Percentiles rank a stretch among this genome's conserved stretches.
These are phyloP conservation scores for Ricordea florida DNA, from an alignment of 92 coral and sea anemone species.

Conservation along the genomic window DNA sequence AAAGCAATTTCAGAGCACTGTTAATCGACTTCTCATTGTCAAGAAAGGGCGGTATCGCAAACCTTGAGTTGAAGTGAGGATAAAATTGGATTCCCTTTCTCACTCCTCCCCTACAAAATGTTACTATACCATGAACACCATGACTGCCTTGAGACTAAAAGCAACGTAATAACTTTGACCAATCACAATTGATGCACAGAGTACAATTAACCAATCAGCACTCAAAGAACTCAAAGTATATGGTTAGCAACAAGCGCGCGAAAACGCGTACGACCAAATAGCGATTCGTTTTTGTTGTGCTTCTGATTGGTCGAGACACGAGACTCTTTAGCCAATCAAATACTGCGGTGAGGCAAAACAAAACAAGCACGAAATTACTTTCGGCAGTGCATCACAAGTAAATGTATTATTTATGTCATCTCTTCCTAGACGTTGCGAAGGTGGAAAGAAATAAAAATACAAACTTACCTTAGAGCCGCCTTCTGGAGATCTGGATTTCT, in stretches of 20 bases:
- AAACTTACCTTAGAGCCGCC: slow-evolving; percentile 87
- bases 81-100: too few relatives aligned
- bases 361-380: background rate
- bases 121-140: too few relatives aligned
- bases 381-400: background rate
- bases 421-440: too few relatives aligned
- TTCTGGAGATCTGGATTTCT: slow-evolving; percentile 92
- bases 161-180: too few relatives aligned
- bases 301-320: background rate
- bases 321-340: background rate
- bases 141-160: too few relatives aligned
- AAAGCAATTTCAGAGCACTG: background rate
- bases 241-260: background rate
- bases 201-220: too few relatives aligned
- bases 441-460: too few relatives aligned
- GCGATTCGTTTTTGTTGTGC: background rate
- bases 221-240: too few relatives aligned
- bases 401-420: background rate
- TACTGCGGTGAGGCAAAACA: background rate
- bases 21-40: too few relatives aligned
- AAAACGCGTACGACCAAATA: background rate
- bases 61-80: too few relatives aligned
- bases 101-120: too few relatives aligned
- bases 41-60: background rate
- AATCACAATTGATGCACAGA: too few relatives aligned